Evolutionary conservation across 2,888 invertebrate species (phyloP), one percentile per base, ranked within the genome.

Genomic region (Papilio elwesi): DNA sequence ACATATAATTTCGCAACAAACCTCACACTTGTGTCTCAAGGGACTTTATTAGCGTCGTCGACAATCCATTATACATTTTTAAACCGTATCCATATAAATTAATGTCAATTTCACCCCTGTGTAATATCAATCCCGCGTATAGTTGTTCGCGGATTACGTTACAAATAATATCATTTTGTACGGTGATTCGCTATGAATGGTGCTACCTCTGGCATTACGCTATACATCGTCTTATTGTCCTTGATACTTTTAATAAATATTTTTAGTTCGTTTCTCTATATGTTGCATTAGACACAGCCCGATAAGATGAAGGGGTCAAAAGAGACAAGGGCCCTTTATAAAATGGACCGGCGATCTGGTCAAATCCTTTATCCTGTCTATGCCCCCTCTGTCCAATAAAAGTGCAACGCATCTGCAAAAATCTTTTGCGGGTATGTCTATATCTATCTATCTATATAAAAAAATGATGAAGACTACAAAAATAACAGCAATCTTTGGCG

Each of bases 71-170:
- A 92, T 93, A 92, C 91, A 92, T 92, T 93, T 93, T 93, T 93
- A 93, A 92, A 93, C 90, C 92, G 92, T 92, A 91, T 90, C 92
- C 92, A 92, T 93, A 93, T 93, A 93, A 93, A 93, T 93, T 93
- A 93, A 92, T 92, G 93, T 89, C 92, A 89, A 92, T 90, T 88
- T 88, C 88, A 90, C 93, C 93, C 93, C 81, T 88, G 92, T 84
- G 93, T 90, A 90, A 89, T 92, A 92, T 93, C 92, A 93, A 91
- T 93, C 92, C 76, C 71, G 83, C 82, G 84, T 82, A 79, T 88
- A 90, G 90, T 92, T 91, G 93, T 93, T 93, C 92, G 91, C 92
- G 92, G 93, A 93, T 93, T 93, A 92, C 85, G 92, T 93, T 92
- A 89, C 93, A 91, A 93, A 93, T 93, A 93, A 93, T 93, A 92